Evolutionary conservation across 2,113 vertebrate species (phyloP).

Genomic region (Tupaia chinensis): DNA sequence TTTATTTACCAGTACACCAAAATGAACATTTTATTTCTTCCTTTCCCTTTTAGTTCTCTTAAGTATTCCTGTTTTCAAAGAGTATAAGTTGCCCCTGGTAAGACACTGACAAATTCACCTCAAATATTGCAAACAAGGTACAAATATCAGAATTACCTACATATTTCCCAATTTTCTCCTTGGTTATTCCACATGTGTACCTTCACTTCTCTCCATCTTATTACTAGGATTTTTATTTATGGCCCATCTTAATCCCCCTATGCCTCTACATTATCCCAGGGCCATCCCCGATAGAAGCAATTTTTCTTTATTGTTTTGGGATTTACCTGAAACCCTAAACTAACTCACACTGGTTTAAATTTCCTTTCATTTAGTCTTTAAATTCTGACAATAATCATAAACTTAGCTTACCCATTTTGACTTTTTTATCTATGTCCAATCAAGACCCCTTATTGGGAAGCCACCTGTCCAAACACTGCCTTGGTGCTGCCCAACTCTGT

Average conservation of each 20-base stretch:
- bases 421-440: neutral
- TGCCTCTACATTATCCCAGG: neutral
- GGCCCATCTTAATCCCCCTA: neutral
- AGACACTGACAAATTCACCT: neutral
- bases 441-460: neutral
- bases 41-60: neutral
- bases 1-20: neutral
- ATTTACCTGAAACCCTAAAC: neutral
- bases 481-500: neutral
- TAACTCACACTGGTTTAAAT: neutral
- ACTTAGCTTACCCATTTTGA: neutral
- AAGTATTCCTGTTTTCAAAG: neutral
- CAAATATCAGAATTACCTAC: neutral
- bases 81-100: neutral
- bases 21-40: neutral
- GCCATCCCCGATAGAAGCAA: too few species aligned
- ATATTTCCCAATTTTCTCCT: neutral
- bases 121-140: neutral
- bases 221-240: neutral
- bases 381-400: neutral
- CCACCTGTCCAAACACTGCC: neutral
- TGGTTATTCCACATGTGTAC: neutral
- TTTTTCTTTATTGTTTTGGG: neutral
- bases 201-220: neutral
- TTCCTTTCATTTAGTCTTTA: neutral